Percentiles rank a stretch among this genome's conserved stretches.
Conservation (phyloP, 1,140 invertebrate species). For the Cydia splendana region DNA sequence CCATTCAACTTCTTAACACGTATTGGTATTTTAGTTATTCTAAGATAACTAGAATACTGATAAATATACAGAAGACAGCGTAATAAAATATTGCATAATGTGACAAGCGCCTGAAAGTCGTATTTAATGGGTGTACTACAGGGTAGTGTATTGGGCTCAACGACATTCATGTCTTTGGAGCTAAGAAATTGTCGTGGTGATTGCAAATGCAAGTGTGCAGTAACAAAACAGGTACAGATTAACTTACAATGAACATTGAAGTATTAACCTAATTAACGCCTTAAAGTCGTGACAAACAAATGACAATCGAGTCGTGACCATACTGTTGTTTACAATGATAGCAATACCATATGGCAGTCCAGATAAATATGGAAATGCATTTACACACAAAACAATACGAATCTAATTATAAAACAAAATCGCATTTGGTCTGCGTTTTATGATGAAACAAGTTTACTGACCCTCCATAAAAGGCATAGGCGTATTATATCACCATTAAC, state of each 20-base stretch:
- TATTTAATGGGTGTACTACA: not conserved
- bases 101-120: not conserved
- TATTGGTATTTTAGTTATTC: too few relatives aligned
- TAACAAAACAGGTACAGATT: not conserved
- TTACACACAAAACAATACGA: constrained; percentile 7
- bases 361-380: constrained; percentile 19
- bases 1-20: too few relatives aligned
- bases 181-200: not conserved
- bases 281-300: constrained; percentile 11
- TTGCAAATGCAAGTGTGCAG: not conserved
- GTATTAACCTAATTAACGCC: constrained; percentile 42
- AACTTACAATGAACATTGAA: not conserved
- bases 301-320: not conserved
- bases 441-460: not conserved
- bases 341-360: not conserved
- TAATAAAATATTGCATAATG: not conserved
- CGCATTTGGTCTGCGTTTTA: not conserved
- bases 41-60: too few relatives aligned
- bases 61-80: not conserved
- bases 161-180: not conserved
- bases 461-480: constrained; percentile 1
- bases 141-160: not conserved
- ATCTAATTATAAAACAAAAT: constrained; percentile 12
- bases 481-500: not conserved
- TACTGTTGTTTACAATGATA: not conserved